phyloP scores from a whole-genome alignment of 1,140 invertebrate species.

The Heterodera schachtii region DNA sequence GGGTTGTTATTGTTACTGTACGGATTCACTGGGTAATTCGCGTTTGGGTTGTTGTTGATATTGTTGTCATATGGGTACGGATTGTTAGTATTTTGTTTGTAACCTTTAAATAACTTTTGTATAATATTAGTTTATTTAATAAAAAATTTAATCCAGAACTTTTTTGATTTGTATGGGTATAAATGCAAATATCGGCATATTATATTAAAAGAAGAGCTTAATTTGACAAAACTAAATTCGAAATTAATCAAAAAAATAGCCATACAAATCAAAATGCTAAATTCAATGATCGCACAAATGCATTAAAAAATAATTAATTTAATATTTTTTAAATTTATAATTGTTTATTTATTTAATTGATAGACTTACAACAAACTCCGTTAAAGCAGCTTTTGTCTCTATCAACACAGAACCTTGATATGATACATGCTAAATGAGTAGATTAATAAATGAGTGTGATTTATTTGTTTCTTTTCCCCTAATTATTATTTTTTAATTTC shows the following conservation, averaged over 20 bases:
- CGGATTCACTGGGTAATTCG: background rate
- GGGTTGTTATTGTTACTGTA: background rate
- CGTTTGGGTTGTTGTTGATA: background rate
- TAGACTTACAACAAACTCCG: slow-evolving; percentile 3
- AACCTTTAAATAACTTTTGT: background rate
- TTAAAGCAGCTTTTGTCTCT: background rate
- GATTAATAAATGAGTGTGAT: background rate
- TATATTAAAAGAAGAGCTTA: too few relatives aligned
- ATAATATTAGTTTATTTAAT: too few relatives aligned
- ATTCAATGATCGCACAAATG: too few relatives aligned
- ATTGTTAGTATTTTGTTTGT: background rate
- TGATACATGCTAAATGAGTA: background rate
- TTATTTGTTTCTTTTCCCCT: too few relatives aligned
- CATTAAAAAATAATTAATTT: too few relatives aligned
- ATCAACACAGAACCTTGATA: background rate
- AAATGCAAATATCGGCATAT: too few relatives aligned
- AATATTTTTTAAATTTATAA: background rate
- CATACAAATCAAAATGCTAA: too few relatives aligned
- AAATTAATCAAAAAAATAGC: too few relatives aligned
- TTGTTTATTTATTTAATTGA: background rate
- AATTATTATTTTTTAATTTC: background rate
- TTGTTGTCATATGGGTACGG: background rate
- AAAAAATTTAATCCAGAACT: too few relatives aligned
- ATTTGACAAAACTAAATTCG: too few relatives aligned
- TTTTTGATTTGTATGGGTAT: too few relatives aligned